A percentile compares a stretch with the other conserved stretches of the same genome.
These are phyloP conservation scores for Otocyon megalotis DNA, from an alignment of 2,113 vertebrate species.

Conservation along the genomic window DNA sequence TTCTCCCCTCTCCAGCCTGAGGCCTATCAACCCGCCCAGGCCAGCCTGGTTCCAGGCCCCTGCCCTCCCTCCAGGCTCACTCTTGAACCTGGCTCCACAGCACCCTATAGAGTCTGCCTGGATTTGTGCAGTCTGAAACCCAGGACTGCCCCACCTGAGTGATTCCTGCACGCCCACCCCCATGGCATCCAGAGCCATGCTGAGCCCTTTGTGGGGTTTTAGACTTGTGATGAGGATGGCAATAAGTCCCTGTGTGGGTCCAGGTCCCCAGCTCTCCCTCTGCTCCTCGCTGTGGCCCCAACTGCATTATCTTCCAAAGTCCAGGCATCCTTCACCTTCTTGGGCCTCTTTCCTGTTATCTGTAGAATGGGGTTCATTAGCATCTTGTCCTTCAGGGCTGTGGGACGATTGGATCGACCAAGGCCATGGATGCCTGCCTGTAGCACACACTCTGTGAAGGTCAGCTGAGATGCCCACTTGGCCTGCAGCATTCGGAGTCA, in stretches of 20 bases:
- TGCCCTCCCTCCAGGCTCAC: no score
- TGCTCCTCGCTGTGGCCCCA: background rate
- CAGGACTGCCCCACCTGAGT: accelerated
- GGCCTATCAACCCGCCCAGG: no score
- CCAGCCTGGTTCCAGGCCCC: no score
- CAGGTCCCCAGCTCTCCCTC: background rate
- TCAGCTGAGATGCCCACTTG: accelerated
- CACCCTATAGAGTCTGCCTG: accelerated
- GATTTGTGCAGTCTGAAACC: no score
- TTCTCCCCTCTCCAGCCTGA: background rate
- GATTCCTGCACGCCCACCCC: background rate
- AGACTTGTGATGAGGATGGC: accelerated
- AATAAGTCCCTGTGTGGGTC: background rate
- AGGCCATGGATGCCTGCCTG: accelerated
- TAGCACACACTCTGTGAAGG: accelerated
- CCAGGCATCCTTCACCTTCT: background rate
- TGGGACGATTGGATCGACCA: accelerated
- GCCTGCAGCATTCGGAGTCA: accelerated
- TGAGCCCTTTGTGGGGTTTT: background rate
- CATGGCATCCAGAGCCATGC: background rate
- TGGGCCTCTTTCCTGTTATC: background rate
- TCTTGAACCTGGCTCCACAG: background rate
- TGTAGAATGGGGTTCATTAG: no score
- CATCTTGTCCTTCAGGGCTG: accelerated
- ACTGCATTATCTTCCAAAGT: background rate